Evolutionary conservation across 2,113 vertebrate species (phyloP).

Genomic region (Protobothrops flavoviridis): DNA sequence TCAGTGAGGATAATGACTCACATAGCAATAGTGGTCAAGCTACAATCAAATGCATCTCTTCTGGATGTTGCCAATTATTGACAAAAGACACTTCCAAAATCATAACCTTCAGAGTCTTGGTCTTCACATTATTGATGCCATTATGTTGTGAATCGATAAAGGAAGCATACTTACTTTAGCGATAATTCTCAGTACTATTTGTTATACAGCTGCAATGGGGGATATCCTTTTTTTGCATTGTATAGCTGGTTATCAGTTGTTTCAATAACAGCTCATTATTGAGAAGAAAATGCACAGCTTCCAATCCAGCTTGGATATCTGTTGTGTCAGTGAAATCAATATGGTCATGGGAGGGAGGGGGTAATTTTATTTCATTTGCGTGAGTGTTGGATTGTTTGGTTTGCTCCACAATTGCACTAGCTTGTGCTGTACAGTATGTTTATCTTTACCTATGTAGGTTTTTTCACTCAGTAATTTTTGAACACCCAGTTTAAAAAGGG

Average conservation of each 20-base stretch:
- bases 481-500: fast-evolving
- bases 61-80: background rate
- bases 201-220: background rate
- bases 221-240: background rate
- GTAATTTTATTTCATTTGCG: background rate
- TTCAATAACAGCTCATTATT: background rate
- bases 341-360: background rate
- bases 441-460: background rate
- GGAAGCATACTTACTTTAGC: background rate
- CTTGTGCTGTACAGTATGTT: background rate
- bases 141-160: background rate
- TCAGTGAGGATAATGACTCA: background rate
- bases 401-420: background rate
- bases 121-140: background rate
- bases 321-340: background rate
- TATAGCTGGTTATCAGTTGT: background rate
- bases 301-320: background rate
- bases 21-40: background rate
- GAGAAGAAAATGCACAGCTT: background rate
- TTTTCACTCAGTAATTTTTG: background rate
- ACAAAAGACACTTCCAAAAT: background rate
- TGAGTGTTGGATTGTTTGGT: background rate
- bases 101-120: background rate
- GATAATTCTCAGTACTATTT: background rate
- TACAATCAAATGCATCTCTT: background rate